Base-by-base conservation (phyloP, 30 jellyfish, hydroid and myxozoan species). In the Chrysaora quinquecirrha region DNA sequence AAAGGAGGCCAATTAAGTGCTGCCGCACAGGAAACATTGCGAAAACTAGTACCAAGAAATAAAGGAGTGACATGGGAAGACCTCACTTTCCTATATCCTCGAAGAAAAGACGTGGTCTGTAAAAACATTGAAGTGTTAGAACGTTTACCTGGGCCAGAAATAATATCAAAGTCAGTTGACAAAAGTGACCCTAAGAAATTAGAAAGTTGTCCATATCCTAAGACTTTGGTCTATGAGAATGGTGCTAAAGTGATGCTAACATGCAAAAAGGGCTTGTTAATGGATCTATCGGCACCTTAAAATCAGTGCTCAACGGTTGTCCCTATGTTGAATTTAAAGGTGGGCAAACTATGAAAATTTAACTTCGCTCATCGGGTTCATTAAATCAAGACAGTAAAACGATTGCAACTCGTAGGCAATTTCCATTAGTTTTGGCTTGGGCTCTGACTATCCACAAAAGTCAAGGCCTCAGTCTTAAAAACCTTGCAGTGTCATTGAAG, bases 401-500 rank as follows among this genome's bases (percentile, higher is more conserved):
- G 9, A 43, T 43, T 43, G 58, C 58, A 43, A 43, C 58, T 43
- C 58, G 58, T 16, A 43, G 58, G 58, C 58, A 43, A 43, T 43
- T 43, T 43, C 58, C 58, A 16, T 43, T 43, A 43, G 58, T 16
- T 43, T 43, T 43, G 58, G 58, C 58, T 43, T 43, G 58, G 58
- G 58, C 58, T 43, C 58, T 43, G 58, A 43, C 58, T 43, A 43
- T 43, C 58, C 58, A 43, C 58, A 43, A 43, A 43, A 43, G 58
- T 43, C 58, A 43, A 43, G 58, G 58, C 58, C 58, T 43, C 58
- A 43, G 58, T 43, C 58, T 43, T 43, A 43, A 43, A 43, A 43
- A 43, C 58, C 58, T 43, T 43, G 58, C 58, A 43, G 58, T 43
- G 16, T 43, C 58, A 43, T 43, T 43, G 58, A 43, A 43, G 58